Percentiles rank a stretch among this genome's conserved stretches.
These are phyloP conservation scores for Thera britannica DNA, from an alignment of 2,888 invertebrate genomes.

Conservation along the genomic window DNA sequence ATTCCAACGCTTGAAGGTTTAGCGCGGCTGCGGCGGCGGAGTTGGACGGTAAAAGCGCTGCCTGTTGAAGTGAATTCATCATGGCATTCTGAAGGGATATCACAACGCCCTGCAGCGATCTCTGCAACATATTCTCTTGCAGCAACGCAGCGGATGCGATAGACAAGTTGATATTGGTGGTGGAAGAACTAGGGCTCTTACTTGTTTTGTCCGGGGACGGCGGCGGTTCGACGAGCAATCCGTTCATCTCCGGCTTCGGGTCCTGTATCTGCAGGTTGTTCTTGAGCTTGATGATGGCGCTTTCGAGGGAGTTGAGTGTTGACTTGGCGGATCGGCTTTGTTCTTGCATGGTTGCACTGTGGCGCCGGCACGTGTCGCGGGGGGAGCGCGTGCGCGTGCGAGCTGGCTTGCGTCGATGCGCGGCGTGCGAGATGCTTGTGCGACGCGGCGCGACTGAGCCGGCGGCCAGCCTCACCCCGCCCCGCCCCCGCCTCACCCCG, in stretches of 20 bases:
- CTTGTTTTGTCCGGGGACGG: conserved; percentile 68
- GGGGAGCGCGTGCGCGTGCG: conserved; percentile 72
- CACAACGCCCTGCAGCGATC: conserved; percentile 91
- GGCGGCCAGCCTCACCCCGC: conserved; percentile 77
- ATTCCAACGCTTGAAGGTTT: conserved; percentile 93
- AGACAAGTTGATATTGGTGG: conserved; percentile 75
- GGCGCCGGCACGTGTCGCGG: conserved; percentile 72
- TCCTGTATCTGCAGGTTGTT: conserved; percentile 83
- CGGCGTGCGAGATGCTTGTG: conserved; percentile 79
- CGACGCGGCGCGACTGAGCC: conserved; percentile 82
- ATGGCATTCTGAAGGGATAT: conserved; percentile 93
- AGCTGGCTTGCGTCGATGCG: conserved; percentile 59
- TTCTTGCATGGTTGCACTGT: conserved; percentile 77
- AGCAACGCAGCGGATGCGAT: conserved; percentile 86
- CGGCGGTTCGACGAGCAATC: conserved; percentile 69
- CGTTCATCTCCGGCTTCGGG: conserved; percentile 75
- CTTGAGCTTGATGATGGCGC: conserved; percentile 82
- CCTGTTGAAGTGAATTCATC: conserved; percentile 93
- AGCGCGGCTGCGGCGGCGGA: conserved; percentile 94
- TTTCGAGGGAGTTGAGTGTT: conserved; percentile 80
- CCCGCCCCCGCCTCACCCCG: conserved; percentile 76
- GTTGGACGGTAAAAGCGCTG: conserved; percentile 91
- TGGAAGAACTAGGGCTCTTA: conserved; percentile 74
- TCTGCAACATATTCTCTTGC: conserved; percentile 88
- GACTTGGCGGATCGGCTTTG: conserved; percentile 78